phyloP scores from a whole-genome alignment of 2,797 vertebrate species.

The Rhabdomys pumilio region DNA sequence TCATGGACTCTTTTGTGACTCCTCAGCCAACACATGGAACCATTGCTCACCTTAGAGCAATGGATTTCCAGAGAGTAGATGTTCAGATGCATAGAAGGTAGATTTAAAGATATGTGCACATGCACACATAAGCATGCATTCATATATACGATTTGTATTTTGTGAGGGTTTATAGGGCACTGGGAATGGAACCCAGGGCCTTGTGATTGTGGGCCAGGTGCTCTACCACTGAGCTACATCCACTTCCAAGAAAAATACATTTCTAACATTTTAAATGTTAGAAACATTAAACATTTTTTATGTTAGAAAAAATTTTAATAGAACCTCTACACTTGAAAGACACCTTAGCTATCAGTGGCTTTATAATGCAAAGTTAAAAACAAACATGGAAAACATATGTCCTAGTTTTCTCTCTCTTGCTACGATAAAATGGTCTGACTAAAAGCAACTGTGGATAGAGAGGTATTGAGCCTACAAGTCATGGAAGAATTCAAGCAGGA shows the following conservation, averaged over 20 bases:
- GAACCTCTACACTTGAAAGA: slow-evolving; percentile 28
- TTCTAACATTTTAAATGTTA: slow-evolving; percentile 28
- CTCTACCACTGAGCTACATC: background rate
- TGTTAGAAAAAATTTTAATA: background rate
- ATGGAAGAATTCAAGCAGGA: background rate
- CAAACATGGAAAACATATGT: background rate
- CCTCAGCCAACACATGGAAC: background rate
- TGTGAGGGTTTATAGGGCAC: background rate
- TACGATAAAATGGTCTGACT: background rate
- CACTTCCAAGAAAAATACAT: background rate
- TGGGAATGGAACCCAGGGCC: background rate
- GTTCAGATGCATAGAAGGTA: background rate
- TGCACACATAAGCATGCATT: no score
- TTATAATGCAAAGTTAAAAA: slow-evolving; percentile 58
- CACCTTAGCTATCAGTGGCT: background rate
- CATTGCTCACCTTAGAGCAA: background rate
- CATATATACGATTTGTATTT: background rate
- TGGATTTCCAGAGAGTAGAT: background rate
- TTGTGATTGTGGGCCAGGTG: background rate
- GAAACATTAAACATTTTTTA: background rate
- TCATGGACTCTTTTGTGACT: background rate
- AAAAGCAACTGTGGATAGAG: background rate
- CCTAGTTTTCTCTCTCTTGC: background rate
- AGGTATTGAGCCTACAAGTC: background rate
- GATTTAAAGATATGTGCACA: slow-evolving; percentile 19